Percentiles rank a stretch among this genome's conserved stretches.
phyloP scores from a whole-genome alignment of 1,140 invertebrate species.

The Drosophila pectinifera region DNA sequence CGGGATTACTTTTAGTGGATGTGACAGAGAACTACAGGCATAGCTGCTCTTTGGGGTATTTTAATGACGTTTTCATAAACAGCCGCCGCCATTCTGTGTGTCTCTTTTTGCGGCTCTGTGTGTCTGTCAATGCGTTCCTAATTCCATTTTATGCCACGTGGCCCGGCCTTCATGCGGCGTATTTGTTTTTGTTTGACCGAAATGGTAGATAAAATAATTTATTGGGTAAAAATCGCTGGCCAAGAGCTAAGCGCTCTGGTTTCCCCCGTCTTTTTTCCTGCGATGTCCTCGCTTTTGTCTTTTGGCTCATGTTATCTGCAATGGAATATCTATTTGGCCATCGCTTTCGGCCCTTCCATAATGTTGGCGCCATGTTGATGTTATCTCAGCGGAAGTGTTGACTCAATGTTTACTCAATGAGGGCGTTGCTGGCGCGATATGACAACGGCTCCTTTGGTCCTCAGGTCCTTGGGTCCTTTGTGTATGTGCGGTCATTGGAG shows the following conservation, averaged over 20 bases:
- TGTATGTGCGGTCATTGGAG: slow-evolving; percentile 36
- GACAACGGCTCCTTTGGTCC: slow-evolving; percentile 36
- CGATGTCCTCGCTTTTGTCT: slow-evolving; percentile 32
- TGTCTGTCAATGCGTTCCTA: slow-evolving; percentile 59
- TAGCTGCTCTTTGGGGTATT: slow-evolving; percentile 52
- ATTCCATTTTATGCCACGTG: slow-evolving; percentile 75
- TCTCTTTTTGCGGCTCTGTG: slow-evolving; percentile 10
- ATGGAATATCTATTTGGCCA: slow-evolving; percentile 76
- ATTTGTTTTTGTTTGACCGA: slow-evolving; percentile 42
- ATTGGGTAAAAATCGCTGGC: slow-evolving; percentile 81
- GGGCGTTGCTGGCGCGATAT: slow-evolving; percentile 71
- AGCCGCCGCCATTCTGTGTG: slow-evolving; percentile 44
- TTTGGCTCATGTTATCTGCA: slow-evolving; percentile 61
- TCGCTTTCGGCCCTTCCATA: slow-evolving; percentile 72
- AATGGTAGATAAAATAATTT: slow-evolving; percentile 77
- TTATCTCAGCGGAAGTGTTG: slow-evolving; percentile 80
- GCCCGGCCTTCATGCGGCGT: slow-evolving; percentile 29
- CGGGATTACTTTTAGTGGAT: slow-evolving; percentile 61
- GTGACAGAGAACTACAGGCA: slow-evolving; percentile 9
- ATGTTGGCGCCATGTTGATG: slow-evolving; percentile 83
- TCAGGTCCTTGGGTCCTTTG: slow-evolving; percentile 34
- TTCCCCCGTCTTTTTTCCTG: slow-evolving; percentile 9
- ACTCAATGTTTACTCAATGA: slow-evolving; percentile 83
- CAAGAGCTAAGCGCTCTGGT: slow-evolving; percentile 66
- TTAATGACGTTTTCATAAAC: slow-evolving; percentile 82